Evolutionary conservation across 1,140 invertebrate species (phyloP), one percentile per base, ranked within the genome.

Genomic region (Heliconius hermathena): DNA sequence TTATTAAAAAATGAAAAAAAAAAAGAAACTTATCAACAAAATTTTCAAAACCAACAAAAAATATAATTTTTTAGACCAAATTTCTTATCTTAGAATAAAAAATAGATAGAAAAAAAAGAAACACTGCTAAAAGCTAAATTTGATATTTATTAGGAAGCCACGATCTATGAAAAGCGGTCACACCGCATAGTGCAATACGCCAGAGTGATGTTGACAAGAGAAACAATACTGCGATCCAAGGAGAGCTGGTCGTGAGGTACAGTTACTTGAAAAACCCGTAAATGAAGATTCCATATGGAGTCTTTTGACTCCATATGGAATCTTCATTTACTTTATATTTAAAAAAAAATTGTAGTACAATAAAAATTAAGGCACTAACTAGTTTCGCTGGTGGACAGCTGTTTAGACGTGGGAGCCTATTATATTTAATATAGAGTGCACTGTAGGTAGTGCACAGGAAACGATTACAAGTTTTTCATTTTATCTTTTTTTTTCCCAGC

Each of bases 211-310:
- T 26, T 71, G 78, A 79, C 77, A 78, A 70, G 66, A 75, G 60
- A 26, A 72, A 52, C 72, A 79, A 72, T 76, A 49, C 74, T 41
- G 71, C 60, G 60, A 66, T 29, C 71, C 78, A 79, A 79, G 78
- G 78, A 79, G 46, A 79, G n/a, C 78, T 72, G 52, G 73, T 79
- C 5, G 41, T 4, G 13, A 16, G 13, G 78, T 79, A 79, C 78
- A 79, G 78, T 79, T 66, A 76, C 66, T 74, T 71, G 71, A 54
- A 72, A 74, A 78, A 79, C 78, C 38, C 60, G 74, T 76, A 76
- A 71, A 76, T 76, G 60, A 33, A 70, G 74, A 71, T 71, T 41
- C 57, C 74, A 49, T 76, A 76, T 76, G 0, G 38, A 76, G 74
- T 46, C 52, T n/a, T n/a, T n/a, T n/a, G 74, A 71, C 49, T 41